phyloP scores from a whole-genome alignment of 1,140 invertebrate genomes.

The Archegozetes longisetosus region DNA sequence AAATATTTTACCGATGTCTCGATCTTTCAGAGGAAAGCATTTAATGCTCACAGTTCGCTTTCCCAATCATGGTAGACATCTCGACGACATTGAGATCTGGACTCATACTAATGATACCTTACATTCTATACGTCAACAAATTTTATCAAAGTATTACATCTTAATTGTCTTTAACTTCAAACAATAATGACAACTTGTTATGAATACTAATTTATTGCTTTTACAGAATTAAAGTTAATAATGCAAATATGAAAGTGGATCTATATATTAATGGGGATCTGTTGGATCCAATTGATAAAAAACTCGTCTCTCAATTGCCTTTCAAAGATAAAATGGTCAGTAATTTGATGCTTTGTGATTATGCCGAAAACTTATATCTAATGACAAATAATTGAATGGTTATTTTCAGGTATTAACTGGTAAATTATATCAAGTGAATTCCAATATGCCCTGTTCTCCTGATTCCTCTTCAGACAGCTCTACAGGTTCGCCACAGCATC shows the following conservation, averaged over 20 bases:
- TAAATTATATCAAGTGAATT: conserved; percentile 60
- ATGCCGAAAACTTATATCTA: too few relatives aligned
- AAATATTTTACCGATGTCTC: conserved; percentile 67
- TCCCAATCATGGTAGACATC: conserved; percentile 68
- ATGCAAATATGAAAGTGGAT: conserved; percentile 54
- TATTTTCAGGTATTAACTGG: conserved; percentile 54
- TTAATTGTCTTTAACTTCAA: conserved; percentile 9
- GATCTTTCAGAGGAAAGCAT: conserved; percentile 63
- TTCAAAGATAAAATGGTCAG: conserved; percentile 81
- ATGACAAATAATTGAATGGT: conserved; percentile 17
- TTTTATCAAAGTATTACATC: conserved; percentile 34
- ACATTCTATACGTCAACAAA: conserved; percentile 54
- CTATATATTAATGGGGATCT: conserved; percentile 75
- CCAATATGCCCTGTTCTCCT: conserved; percentile 66
- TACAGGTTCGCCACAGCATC: conserved; percentile 66
- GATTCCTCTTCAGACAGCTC: conserved; percentile 75
- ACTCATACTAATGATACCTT: conserved; percentile 90
- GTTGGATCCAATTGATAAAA: conserved; percentile 61
- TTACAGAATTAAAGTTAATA: conserved; percentile 30
- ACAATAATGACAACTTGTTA: not conserved
- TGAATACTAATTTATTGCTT: conserved; percentile 4
- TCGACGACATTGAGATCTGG: conserved; percentile 79
- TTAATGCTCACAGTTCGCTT: conserved; percentile 70
- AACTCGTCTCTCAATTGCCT: conserved; percentile 68
- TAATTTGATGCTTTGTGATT: too few relatives aligned